phyloP scores from a whole-genome alignment of 2,797 vertebrate species.

The Ispidina lecontei region DNA sequence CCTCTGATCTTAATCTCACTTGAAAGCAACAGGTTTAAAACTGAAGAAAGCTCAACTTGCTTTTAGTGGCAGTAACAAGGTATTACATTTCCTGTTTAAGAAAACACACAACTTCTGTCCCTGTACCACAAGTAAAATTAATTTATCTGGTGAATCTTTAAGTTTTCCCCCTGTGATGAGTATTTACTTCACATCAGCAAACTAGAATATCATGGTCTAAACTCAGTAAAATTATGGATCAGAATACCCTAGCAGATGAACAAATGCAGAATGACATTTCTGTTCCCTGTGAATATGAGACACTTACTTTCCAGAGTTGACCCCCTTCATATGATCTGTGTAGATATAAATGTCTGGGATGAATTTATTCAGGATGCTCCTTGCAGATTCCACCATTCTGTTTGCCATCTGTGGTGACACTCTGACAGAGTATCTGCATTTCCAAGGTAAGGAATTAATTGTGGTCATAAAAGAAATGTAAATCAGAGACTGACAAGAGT shows the following conservation, averaged over 20 bases:
- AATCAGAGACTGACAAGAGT: neutral
- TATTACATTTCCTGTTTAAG: neutral
- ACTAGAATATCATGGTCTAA: neutral
- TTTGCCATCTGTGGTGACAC: conserved; percentile 98
- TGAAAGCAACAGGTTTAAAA: neutral
- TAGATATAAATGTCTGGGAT: conserved; percentile 97
- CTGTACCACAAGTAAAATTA: neutral
- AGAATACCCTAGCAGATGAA: neutral
- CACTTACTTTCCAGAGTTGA: conserved; percentile 93
- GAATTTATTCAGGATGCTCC: conserved; percentile 91
- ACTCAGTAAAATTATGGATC: neutral
- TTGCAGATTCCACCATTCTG: conserved; percentile 92
- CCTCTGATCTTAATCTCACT: neutral
- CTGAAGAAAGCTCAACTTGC: neutral
- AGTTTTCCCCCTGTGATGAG: neutral
- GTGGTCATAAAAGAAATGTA: neutral
- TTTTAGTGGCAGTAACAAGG: neutral
- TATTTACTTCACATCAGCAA: neutral
- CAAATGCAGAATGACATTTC: neutral
- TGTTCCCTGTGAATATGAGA: neutral
- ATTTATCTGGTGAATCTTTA: neutral
- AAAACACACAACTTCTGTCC: neutral
- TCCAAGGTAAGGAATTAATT: conserved; percentile 71
- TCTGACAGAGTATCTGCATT: conserved; percentile 88
- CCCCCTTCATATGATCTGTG: conserved; percentile 96